These are phyloP conservation scores for Sphaerophoria rueppellii DNA, from an alignment of 2,888 invertebrate genomes.

Conservation along the genomic window DNA sequence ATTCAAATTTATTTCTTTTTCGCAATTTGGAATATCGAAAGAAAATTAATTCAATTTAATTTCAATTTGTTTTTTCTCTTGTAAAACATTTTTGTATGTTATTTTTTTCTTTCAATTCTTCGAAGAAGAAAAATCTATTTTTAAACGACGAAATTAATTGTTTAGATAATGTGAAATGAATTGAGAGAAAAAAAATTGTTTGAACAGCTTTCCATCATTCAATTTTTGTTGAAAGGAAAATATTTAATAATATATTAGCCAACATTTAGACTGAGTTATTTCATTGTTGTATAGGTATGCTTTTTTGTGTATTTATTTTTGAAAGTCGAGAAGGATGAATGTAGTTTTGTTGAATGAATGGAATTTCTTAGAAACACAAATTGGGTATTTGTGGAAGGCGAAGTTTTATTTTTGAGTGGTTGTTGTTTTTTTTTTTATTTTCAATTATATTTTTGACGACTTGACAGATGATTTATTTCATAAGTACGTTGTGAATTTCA, in stretches of 20 bases:
- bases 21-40: not conserved
- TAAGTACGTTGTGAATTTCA: not conserved
- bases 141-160: conserved; percentile 9
- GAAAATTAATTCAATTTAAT: not conserved
- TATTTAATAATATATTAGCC: conserved; percentile 2
- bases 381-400: not conserved
- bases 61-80: not conserved
- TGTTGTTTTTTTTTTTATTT: not conserved
- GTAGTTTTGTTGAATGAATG: not conserved
- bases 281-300: not conserved
- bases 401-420: not conserved
- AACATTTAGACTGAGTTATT: not conserved
- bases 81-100: not conserved
- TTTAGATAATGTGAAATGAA: not conserved
- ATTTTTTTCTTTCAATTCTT: not conserved
- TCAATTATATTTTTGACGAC: not conserved
- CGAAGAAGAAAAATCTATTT: conserved; percentile 12
- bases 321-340: no score
- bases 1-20: not conserved
- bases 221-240: not conserved
- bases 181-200: not conserved
- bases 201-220: conserved; percentile 14
- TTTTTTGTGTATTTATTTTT: not conserved
- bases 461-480: conserved; percentile 20
- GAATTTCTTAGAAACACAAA: conserved; percentile 1